phyloP scores from a whole-genome alignment of 2,797 vertebrate genomes.

The Eutrigla gurnardus region DNA sequence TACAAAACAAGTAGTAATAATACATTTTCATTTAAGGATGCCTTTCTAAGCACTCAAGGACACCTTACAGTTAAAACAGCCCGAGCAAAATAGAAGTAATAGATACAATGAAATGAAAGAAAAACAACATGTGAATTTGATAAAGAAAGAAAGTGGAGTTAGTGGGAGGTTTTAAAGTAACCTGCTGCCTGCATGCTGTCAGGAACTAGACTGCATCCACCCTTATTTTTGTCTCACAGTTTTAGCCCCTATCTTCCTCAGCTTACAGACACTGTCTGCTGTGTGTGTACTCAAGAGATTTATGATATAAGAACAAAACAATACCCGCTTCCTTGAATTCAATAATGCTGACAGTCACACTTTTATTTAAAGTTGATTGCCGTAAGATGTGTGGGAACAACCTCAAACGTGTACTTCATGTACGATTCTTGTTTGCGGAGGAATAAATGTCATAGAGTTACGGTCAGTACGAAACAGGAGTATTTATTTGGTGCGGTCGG shows the following conservation, averaged over 20 bases:
- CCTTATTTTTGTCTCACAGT: slow-evolving; percentile 22
- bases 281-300: slow-evolving; percentile 5
- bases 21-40: too few relatives aligned
- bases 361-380: slow-evolving; percentile 2
- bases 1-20: not conserved
- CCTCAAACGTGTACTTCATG: slow-evolving; percentile 9
- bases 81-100: too few relatives aligned
- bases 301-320: slow-evolving; percentile 3
- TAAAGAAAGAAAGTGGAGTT: too few relatives aligned
- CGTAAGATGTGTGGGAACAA: slow-evolving; percentile 15
- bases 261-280: slow-evolving; percentile 30
- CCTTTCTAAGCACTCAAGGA: too few relatives aligned
- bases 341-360: not conserved
- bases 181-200: slow-evolving; percentile 11
- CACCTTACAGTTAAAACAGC: too few relatives aligned
- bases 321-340: slow-evolving; percentile 1
- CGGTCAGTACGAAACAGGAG: slow-evolving; percentile 8
- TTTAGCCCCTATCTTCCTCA: slow-evolving; percentile 40
- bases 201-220: slow-evolving; percentile 17
- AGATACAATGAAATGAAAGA: too few relatives aligned
- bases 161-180: not conserved
- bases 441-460: slow-evolving; percentile 13
- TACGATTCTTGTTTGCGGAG: slow-evolving; percentile 18
- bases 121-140: too few relatives aligned
- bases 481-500: slow-evolving; percentile 27